These are phyloP conservation scores for Cryptus viduatorius DNA, from an alignment of 2,888 invertebrate species.

Conservation along the genomic window DNA sequence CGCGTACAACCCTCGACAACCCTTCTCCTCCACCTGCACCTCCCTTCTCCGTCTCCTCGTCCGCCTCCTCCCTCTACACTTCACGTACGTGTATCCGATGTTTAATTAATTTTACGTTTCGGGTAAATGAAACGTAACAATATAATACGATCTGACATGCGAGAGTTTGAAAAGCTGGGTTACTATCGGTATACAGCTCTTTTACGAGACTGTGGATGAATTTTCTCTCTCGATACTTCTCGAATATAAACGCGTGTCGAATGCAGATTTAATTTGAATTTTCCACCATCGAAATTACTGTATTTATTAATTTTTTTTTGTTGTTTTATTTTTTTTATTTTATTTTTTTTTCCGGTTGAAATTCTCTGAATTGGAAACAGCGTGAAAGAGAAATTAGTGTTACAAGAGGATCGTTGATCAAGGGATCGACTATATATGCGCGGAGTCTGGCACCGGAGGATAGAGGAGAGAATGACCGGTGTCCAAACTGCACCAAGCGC, in stretches of 20 bases:
- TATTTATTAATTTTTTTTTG: neutral
- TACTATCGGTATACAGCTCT: conserved; percentile 20
- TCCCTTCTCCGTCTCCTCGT: neutral
- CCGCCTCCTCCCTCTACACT: neutral
- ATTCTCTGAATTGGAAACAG: neutral
- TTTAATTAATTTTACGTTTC: conserved; percentile 82
- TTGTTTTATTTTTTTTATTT: neutral
- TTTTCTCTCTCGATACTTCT: conserved; percentile 23
- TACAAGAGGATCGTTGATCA: conserved; percentile 78
- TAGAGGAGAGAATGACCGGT: conserved; percentile 71
- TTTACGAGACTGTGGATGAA: neutral
- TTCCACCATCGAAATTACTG: conserved; percentile 7
- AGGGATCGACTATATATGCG: conserved; percentile 58
- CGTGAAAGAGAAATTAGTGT: conserved; percentile 80
- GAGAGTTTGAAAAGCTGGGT: conserved; percentile 15
- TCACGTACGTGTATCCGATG: conserved; percentile 77
- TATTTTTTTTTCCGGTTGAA: neutral
- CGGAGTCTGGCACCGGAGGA: conserved; percentile 70
- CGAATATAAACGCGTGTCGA: conserved; percentile 14
- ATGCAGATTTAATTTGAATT: conserved; percentile 31
- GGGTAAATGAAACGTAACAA: conserved; percentile 79
- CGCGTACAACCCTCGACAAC: conserved; percentile 23
- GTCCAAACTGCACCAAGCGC: conserved; percentile 63
- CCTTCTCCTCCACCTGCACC: neutral
- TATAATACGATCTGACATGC: conserved; percentile 78